Evolutionary conservation across 1,140 invertebrate species (phyloP).

Genomic region (Papilio xuthus): DNA sequence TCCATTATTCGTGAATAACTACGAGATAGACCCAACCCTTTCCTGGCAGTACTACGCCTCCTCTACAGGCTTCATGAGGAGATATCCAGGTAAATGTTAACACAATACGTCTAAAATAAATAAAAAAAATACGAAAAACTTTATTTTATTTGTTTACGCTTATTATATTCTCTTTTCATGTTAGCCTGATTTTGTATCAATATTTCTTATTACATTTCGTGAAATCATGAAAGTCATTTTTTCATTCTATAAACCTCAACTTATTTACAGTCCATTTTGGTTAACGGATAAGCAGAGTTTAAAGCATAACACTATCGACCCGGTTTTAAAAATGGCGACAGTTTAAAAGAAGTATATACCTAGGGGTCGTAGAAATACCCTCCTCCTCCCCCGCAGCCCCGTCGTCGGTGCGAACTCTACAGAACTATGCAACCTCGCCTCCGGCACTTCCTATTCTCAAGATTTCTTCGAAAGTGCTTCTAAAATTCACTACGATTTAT

Average conservation of each 20-base stretch:
- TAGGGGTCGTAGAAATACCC: constrained; percentile 16
- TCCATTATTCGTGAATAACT: constrained; percentile 95
- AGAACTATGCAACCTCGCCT: constrained; percentile 32
- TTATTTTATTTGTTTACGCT: no score
- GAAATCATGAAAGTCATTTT: not conserved
- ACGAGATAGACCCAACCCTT: constrained; percentile 93
- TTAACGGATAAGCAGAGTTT: not conserved
- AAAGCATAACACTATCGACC: constrained; percentile 16
- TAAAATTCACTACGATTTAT: constrained; percentile 38
- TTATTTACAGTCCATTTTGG: not conserved
- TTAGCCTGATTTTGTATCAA: no score
- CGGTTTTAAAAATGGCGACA: constrained; percentile 29
- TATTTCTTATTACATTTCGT: no score
- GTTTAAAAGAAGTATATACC: constrained; percentile 26
- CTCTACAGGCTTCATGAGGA: constrained; percentile 93
- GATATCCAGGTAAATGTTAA: constrained; percentile 90
- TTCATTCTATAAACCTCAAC: not conserved
- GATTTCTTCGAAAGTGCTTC: constrained; percentile 34
- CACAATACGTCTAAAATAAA: not conserved
- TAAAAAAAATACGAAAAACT: no score
- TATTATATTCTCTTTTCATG: no score
- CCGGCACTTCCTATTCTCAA: constrained; percentile 34
- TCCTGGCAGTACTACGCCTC: constrained; percentile 99
- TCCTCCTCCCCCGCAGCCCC: not conserved
- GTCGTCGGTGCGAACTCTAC: constrained; percentile 3